phyloP scores from a whole-genome alignment of 2,797 vertebrate genomes.

The Chiroxiphia lanceolata region DNA sequence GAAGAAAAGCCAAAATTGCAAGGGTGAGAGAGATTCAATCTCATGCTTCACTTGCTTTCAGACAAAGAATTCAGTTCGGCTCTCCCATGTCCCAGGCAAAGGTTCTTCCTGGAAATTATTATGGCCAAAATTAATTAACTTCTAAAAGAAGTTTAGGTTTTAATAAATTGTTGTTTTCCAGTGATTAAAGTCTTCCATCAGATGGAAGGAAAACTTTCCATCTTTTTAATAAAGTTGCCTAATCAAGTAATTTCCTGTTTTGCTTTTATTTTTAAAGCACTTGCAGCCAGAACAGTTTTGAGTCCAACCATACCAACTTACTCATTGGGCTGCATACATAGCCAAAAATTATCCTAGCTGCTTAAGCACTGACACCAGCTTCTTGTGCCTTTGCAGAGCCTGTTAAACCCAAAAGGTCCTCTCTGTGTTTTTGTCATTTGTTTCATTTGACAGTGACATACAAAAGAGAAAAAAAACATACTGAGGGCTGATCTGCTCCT shows the following conservation, averaged over 20 bases:
- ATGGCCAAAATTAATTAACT: not conserved
- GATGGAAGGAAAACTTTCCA: not conserved
- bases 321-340: not conserved
- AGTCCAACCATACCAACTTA: not conserved
- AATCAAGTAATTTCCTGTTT: not conserved
- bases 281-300: not conserved
- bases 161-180: not conserved
- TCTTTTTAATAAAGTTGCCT: not conserved
- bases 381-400: not conserved
- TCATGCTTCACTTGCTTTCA: not conserved
- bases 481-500: not conserved
- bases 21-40: not conserved
- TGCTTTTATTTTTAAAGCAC: not conserved
- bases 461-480: not conserved
- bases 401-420: not conserved
- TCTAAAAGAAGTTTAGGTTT: not conserved
- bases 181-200: not conserved
- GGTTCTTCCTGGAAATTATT: not conserved
- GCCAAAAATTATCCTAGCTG: not conserved
- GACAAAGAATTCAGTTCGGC: not conserved
- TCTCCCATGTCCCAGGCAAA: not conserved
- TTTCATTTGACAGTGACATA: not conserved
- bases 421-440: not conserved
- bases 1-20: not conserved
- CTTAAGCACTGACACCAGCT: not conserved